Base-by-base conservation (phyloP, 37 sponge, comb jelly and placozoan genomes). In the Geodia barretti region DNA sequence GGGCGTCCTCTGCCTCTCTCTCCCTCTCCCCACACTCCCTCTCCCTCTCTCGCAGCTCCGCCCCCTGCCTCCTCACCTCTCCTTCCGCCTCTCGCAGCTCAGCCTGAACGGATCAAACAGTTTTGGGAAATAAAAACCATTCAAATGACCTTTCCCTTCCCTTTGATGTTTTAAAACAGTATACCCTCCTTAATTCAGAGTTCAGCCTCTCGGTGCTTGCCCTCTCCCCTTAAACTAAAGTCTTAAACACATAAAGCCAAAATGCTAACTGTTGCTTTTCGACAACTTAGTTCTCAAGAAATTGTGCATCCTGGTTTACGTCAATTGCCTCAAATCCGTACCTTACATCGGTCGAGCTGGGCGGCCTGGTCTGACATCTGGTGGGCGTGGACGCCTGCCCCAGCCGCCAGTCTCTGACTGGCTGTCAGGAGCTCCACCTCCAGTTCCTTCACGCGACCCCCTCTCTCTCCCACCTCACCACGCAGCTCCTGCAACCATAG, bases 371-470 rank as follows among this genome's bases (percentile, higher is more conserved):
- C 77, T 41, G 62, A 39, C 84, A 83, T 83, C 74, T 78, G 60
- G 19, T 78, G 66, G 26, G 89, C 74, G 34, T 88, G 84, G 37
- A 82, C 84, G 5, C 74, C 74, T 20, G 78, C 89, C 30, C 47
- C 76, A 31, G 79, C 74, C 1, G 79, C 84, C 68, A 83, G 60
- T 60, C 73, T 76, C 70, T 88, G 83, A 25, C 38, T 88, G 79
- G 76, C 42, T 21, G 73, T 61, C 14, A 88, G 84, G 41, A 86
- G 42, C 61, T 86, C 86, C 31, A 78, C 19, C 77, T 91, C 87
- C 62, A 86, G 79, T 43, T 86, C 83, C 36, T 73, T 62, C 19
- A 83, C 24, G 1, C 25, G 38, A 24, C 33, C 28, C 14, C 68
- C 75, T 67, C 39, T 73, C 34, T 74, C 80, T 30, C 29, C 62